phyloP scores from a whole-genome alignment of 2,888 invertebrate genomes.

The Escarpia spicata region DNA sequence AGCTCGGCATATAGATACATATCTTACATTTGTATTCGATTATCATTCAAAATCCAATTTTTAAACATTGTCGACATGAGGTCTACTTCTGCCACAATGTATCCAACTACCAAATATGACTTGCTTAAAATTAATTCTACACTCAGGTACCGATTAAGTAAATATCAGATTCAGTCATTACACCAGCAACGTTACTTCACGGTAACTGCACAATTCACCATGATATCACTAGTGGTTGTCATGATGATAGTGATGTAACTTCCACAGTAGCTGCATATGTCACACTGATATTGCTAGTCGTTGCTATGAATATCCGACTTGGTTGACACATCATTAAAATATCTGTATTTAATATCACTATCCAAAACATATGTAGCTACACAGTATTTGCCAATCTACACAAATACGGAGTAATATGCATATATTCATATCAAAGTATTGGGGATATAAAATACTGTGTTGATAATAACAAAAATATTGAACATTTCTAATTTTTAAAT shows the following conservation, averaged over 20 bases:
- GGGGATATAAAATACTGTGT: background rate
- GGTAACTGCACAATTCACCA: too few species aligned
- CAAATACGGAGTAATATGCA: background rate
- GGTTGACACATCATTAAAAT: background rate
- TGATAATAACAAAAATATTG: too few species aligned
- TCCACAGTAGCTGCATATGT: background rate
- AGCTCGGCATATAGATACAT: background rate
- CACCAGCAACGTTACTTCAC: too few species aligned
- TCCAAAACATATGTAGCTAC: background rate
- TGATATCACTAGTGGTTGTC: background rate
- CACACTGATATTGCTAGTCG: background rate
- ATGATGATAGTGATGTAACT: background rate
- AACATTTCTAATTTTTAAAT: background rate
- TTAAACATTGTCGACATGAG: background rate
- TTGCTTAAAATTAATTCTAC: background rate
- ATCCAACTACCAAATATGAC: background rate
- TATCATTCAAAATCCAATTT: background rate
- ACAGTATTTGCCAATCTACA: background rate
- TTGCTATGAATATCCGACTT: background rate
- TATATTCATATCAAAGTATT: background rate
- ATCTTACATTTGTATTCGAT: background rate
- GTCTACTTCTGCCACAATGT: background rate
- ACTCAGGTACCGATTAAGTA: background rate
- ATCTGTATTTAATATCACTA: conserved; percentile 6
- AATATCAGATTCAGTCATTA: background rate